Evolutionary conservation across 2,888 invertebrate genomes (phyloP).

Genomic region (Tubulanus polymorphus): DNA sequence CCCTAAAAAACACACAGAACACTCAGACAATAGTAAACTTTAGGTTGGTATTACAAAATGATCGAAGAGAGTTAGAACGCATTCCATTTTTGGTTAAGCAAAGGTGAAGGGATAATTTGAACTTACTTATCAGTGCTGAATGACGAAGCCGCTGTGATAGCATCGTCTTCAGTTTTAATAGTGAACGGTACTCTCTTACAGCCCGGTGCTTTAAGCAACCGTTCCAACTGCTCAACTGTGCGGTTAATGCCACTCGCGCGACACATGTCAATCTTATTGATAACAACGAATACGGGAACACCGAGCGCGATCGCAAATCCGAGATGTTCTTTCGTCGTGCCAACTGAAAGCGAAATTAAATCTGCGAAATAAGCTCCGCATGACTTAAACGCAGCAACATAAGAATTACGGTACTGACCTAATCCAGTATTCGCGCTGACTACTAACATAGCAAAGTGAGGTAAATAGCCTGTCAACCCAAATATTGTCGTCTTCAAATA

Average conservation of each 20-base stretch:
- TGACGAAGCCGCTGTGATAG: slow-evolving; percentile 69
- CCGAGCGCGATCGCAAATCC: slow-evolving; percentile 63
- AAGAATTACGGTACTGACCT: slow-evolving; percentile 46
- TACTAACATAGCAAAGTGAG: slow-evolving; percentile 85
- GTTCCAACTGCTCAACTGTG: slow-evolving; percentile 57
- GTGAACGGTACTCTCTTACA: slow-evolving; percentile 64
- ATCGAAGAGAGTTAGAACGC: too few species aligned
- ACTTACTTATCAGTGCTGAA: slow-evolving; percentile 56
- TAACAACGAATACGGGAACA: slow-evolving; percentile 84
- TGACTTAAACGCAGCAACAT: too few species aligned
- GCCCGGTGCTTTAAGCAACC: slow-evolving; percentile 65
- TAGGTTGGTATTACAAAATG: too few species aligned
- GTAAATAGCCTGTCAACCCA: slow-evolving; percentile 88
- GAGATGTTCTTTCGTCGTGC: slow-evolving; percentile 81
- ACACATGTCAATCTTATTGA: slow-evolving; percentile 91
- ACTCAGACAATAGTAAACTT: too few species aligned
- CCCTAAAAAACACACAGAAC: slow-evolving; percentile 38
- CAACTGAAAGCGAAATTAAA: slow-evolving; percentile 52
- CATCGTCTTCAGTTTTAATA: slow-evolving; percentile 67
- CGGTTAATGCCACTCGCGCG: slow-evolving; percentile 54
- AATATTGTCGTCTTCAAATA: slow-evolving; percentile 93
- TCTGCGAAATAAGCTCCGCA: too few species aligned
- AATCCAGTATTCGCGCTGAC: slow-evolving; percentile 72
- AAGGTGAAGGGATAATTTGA: neutral
- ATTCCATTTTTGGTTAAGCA: too few species aligned